These are phyloP conservation scores for Aphaenogaster floridana DNA, from an alignment of 1,140 invertebrate species.

Conservation along the genomic window DNA sequence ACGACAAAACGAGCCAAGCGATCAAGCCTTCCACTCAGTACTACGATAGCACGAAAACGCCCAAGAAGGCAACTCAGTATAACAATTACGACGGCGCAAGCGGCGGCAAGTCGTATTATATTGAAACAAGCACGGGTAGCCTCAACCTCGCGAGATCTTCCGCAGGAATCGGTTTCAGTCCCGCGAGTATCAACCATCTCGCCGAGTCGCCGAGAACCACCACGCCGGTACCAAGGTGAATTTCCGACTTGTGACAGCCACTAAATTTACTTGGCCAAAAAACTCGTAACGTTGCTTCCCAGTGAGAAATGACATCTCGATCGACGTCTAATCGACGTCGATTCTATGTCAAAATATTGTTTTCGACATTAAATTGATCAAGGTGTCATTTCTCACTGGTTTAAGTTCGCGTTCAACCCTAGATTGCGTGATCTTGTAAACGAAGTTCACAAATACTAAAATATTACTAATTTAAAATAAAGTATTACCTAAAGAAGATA, in stretches of 20 bases:
- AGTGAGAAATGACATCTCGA: no score
- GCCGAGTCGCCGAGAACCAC: slow-evolving; percentile 84
- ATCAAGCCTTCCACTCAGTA: slow-evolving; percentile 78
- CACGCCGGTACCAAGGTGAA: slow-evolving; percentile 82
- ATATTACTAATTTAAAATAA: background rate
- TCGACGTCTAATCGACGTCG: no score
- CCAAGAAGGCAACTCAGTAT: slow-evolving; percentile 82
- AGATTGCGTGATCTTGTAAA: background rate
- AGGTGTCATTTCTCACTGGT: no score
- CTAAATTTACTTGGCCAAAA: background rate
- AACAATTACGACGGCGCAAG: slow-evolving; percentile 80
- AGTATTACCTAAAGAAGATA: background rate
- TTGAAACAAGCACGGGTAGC: slow-evolving; percentile 80
- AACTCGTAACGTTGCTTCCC: background rate
- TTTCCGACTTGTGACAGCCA: background rate
- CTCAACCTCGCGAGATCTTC: slow-evolving; percentile 82
- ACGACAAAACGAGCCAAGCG: slow-evolving; percentile 75
- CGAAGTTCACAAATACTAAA: background rate
- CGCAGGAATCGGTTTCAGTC: slow-evolving; percentile 84
- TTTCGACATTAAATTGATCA: no score
- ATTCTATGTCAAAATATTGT: no score
- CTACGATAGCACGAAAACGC: slow-evolving; percentile 80
- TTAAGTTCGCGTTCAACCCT: background rate
- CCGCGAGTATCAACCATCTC: slow-evolving; percentile 85
- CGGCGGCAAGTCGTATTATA: slow-evolving; percentile 77